Evolutionary conservation across 2,113 vertebrate species (phyloP).

Genomic region (Prietella phreatophila): DNA sequence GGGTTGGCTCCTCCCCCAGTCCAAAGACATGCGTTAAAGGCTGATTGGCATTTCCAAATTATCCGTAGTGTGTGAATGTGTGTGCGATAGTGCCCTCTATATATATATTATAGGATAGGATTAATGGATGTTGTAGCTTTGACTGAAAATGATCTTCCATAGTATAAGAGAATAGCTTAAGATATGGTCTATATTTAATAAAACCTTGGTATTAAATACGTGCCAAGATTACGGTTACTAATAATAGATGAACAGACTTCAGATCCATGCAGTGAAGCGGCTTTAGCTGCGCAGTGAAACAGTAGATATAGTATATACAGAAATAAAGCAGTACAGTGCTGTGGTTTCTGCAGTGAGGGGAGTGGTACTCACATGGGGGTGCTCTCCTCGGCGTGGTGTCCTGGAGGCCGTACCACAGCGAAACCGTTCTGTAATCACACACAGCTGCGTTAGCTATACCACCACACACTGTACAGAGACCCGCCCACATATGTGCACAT

Average conservation of each 20-base stretch:
- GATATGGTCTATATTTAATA: neutral
- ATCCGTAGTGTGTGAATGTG: no score
- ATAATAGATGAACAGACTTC: neutral
- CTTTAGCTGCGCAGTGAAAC: neutral
- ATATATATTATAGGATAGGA: no score
- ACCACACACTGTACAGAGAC: neutral
- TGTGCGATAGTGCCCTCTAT: no score
- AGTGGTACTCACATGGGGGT: conserved; percentile 88
- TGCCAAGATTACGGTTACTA: neutral
- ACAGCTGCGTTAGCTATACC: conserved; percentile 31
- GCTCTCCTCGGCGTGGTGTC: conserved; percentile 96
- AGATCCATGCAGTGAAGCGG: neutral
- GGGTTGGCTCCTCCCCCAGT: no score
- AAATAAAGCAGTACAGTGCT: neutral
- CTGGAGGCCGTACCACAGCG: conserved; percentile 93
- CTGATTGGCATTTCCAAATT: no score
- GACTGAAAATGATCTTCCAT: neutral
- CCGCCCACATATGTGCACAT: neutral
- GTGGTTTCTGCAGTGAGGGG: conserved; percentile 3
- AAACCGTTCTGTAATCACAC: conserved; percentile 84
- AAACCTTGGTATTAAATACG: neutral
- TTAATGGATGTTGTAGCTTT: neutral
- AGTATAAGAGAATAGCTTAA: neutral
- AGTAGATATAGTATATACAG: neutral
- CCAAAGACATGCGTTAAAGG: no score